A percentile compares a stretch with the other conserved stretches of the same genome.
These are phyloP conservation scores for Chymomyza caudatula DNA, from an alignment of 2,888 invertebrate genomes.

Conservation along the genomic window DNA sequence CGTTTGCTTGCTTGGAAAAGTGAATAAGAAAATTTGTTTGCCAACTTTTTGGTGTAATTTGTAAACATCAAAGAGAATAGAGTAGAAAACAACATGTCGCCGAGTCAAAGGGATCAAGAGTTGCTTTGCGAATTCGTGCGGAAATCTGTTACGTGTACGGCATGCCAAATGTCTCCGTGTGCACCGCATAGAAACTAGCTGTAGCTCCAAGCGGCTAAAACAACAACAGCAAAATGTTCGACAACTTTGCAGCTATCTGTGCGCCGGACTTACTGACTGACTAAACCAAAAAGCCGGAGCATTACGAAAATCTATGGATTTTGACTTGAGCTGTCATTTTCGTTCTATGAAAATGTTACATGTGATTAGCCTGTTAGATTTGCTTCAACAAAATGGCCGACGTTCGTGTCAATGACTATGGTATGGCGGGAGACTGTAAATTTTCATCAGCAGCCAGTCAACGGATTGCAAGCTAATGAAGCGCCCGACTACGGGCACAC, in stretches of 20 bases:
- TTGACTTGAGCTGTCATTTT: not conserved
- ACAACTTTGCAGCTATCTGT: not conserved
- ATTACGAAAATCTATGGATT: slow-evolving; percentile 30
- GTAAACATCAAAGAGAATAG: slow-evolving; percentile 70
- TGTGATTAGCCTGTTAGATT: not conserved
- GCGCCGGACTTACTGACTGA: not conserved
- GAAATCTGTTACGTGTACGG: slow-evolving; percentile 72
- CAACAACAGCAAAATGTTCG: not conserved
- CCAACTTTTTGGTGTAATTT: slow-evolving; percentile 71
- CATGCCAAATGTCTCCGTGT: slow-evolving; percentile 46
- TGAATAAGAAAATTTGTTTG: slow-evolving; percentile 73
- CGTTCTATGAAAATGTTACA: not conserved
- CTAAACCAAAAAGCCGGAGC: not conserved
- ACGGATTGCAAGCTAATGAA: not conserved
- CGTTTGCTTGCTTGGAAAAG: slow-evolving; percentile 41
- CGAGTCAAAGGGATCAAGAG: slow-evolving; percentile 73
- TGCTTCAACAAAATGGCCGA: not conserved
- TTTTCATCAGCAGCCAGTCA: not conserved
- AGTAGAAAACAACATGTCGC: slow-evolving; percentile 66
- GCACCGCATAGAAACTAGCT: not conserved
- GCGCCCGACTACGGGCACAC: not conserved
- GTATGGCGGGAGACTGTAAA: not conserved
- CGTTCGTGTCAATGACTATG: not conserved
- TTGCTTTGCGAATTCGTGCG: slow-evolving; percentile 72
- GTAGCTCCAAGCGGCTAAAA: not conserved